phyloP scores from a whole-genome alignment of 2,797 vertebrate genomes.

The Cynopterus sphinx region DNA sequence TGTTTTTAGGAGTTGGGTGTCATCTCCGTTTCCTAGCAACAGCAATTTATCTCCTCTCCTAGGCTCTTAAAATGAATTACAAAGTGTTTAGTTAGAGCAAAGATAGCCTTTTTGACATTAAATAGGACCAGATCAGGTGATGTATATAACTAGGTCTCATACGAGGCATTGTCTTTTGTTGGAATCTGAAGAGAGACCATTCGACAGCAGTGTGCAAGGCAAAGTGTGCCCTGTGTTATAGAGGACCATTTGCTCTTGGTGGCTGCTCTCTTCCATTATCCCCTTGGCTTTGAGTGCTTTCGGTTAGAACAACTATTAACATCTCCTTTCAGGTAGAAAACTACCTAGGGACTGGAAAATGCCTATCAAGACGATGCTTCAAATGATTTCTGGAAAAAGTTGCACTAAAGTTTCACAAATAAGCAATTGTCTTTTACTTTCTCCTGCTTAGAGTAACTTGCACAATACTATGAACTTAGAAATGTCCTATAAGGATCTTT shows the following conservation, averaged over 20 bases:
- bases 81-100: neutral
- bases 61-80: neutral
- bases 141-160: fast-evolving
- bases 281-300: neutral
- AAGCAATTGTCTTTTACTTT: neutral
- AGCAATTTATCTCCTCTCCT: neutral
- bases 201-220: neutral
- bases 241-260: neutral
- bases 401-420: neutral
- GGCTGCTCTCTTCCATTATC: neutral
- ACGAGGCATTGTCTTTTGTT: neutral
- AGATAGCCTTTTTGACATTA: neutral
- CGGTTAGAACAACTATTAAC: neutral
- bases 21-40: neutral
- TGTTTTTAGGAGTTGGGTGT: neutral
- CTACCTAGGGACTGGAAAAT: neutral
- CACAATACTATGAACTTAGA: neutral
- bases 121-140: neutral
- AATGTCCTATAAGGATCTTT: neutral
- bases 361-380: neutral
- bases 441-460: neutral
- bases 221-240: fast-evolving
- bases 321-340: neutral
- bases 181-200: neutral
- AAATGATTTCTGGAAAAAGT: neutral